Evolutionary conservation across 1,140 invertebrate species (phyloP), one percentile per base, ranked within the genome.

Genomic region (Drosophila ficusphila): DNA sequence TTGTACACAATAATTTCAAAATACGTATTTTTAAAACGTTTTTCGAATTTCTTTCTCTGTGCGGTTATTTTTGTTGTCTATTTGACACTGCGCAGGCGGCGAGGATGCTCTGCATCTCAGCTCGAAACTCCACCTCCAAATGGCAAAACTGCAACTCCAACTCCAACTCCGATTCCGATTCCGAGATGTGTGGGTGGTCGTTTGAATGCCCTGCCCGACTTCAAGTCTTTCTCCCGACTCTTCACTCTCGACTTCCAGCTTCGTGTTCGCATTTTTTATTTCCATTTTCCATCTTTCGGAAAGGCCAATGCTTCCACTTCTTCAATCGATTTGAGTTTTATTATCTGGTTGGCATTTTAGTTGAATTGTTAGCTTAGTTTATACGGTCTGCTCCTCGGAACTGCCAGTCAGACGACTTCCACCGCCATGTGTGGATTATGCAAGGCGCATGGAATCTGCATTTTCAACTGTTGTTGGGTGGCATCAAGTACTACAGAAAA

Each of bases 301-400:
- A 23, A 41, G 53, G 27, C 49, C 39, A 47, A 47, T 61, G 49
- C 57, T 42, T 77, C 41, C 38, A 56, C 53, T 74, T 69, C 78
- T 69, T 51, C 74, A 61, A 64, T 82, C 71, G 76, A 79, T 85
- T 85, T 85, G 67, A 71, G 62, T 75, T 83, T 83, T 81, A 88
- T 88, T 86, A 88, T 86, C 81, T 88, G 76, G 82, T 76, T 86
- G 81, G 81, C 81, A 86, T 86, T 86, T 86, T 77, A 86, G 82
- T 86, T 86, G 76, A 86, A 86, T 86, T 86, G 76, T 79, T 81
- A 76, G 67, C 72, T 86, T 68, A 65, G 72, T 86, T 86, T 85
- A 85, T 76, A 76, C 61, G 48, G 39, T 18, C 41, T 3, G 18
- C 52, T 70, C 29, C 44, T 27, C 19, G 33, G 31, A 38, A 67